Base-by-base conservation (phyloP, 2,113 vertebrate genomes). In the Dendropsophus ebraccatus region DNA sequence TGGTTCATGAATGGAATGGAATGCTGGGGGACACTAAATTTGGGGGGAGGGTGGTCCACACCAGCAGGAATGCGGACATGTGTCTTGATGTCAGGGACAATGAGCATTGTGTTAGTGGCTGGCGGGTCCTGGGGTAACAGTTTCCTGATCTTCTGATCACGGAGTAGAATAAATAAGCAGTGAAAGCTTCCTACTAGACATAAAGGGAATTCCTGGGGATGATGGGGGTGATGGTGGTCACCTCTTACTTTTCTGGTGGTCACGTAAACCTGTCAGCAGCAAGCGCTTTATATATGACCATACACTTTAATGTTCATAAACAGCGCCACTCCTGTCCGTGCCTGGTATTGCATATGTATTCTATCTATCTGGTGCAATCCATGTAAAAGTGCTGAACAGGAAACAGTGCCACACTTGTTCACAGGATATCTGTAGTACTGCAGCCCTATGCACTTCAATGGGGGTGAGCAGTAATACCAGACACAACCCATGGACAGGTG, bases 151-250 rank as follows among this genome's bases (percentile, higher is more conserved):
- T 28, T 49, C 37, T 41, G 72, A n/a, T 47, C 41, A 30, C 8
- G 0, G 25, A 49, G 37, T 74, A 74, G n/a, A 25, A 74, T 74
- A 74, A 74, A 49, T 74, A 74, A 47, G 72, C n/a, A 49, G 17
- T 74, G 23, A 25, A 45, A 65, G 25, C n/a, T 30, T 65, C 60
- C 60, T 65, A 14, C 60, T 28, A 11, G 25, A 65, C 14, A 65
- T 14, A 30, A 65, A 30, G 11, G n/a, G n/a, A 12, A 11, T 60
- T 1, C 58, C n/a, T 12, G 2, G 9, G n/a, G 60, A 65, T 28
- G 11, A 0, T 65, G 60, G 60, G 60, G 60, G 60, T 65, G 1
- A 41, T 41, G 41, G 23, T 41, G 41, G 23, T 60, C 58, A 13
- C 60, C 60, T 28, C 60, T 28, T 2, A 60, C n/a, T 60, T 60